A percentile compares a stretch with the other conserved stretches of the same genome.
Conservation (phyloP, 2,888 invertebrate genomes). For the Netelia fuscicornis region DNA sequence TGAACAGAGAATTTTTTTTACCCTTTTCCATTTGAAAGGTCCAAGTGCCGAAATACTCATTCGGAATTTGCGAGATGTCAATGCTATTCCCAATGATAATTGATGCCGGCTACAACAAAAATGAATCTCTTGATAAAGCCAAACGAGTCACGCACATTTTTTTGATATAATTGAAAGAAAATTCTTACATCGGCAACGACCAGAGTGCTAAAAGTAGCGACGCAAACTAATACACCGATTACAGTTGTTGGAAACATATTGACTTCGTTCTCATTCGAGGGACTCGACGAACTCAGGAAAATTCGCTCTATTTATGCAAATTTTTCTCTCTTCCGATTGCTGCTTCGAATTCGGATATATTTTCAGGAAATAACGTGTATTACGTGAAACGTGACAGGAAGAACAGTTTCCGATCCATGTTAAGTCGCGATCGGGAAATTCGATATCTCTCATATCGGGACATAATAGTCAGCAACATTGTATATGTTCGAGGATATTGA, state of each 20-base stretch:
- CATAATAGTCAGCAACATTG: slow-evolving; percentile 29
- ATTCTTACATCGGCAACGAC: slow-evolving; percentile 57
- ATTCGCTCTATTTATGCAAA: slow-evolving; percentile 49
- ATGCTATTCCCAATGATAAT: neutral
- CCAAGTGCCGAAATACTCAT: slow-evolving; percentile 32
- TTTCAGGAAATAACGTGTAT: slow-evolving; percentile 2
- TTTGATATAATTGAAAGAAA: neutral
- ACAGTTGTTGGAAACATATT: slow-evolving; percentile 22
- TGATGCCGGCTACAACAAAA: slow-evolving; percentile 14
- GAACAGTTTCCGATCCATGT: slow-evolving; percentile 15
- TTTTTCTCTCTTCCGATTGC: neutral
- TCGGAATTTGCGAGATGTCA: neutral
- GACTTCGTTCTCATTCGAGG: neutral
- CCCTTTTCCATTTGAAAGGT: neutral
- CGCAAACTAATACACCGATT: slow-evolving; percentile 24
- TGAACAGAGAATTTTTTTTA: slow-evolving; percentile 36
- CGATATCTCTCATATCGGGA: slow-evolving; percentile 2
- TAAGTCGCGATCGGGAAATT: neutral
- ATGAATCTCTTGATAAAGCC: neutral
- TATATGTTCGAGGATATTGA: neutral
- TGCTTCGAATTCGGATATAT: neutral
- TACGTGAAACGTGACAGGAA: slow-evolving; percentile 34
- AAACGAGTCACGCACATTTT: neutral
- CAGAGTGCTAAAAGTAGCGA: slow-evolving; percentile 34
- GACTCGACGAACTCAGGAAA: neutral